Evolutionary conservation across 1,140 invertebrate genomes (phyloP).

Genomic region (Drosophila lowei): DNA sequence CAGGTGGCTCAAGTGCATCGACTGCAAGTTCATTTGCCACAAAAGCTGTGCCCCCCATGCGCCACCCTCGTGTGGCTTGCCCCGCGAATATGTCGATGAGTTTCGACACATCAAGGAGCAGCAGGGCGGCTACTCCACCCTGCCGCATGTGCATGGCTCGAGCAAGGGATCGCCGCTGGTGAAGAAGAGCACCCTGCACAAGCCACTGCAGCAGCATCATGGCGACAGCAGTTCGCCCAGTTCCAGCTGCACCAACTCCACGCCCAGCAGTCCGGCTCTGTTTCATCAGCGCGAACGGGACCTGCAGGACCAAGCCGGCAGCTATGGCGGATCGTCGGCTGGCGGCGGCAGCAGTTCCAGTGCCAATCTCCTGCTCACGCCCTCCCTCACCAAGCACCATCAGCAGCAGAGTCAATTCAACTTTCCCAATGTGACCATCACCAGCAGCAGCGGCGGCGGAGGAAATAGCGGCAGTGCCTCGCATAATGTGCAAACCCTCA

Average conservation of each 20-base stretch:
- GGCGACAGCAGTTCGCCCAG: constrained; percentile 96
- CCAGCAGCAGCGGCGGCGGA: constrained; percentile 36
- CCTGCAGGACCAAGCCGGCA: constrained; percentile 44
- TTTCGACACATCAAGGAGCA: constrained; percentile 87
- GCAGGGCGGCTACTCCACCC: constrained; percentile 84
- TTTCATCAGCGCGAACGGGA: constrained; percentile 83
- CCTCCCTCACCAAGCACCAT: constrained; percentile 58
- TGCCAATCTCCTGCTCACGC: constrained; percentile 57
- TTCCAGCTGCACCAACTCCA: constrained; percentile 97
- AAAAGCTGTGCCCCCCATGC: constrained; percentile 95
- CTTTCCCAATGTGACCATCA: constrained; percentile 88
- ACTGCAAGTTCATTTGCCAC: constrained; percentile 97
- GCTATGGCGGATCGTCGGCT: constrained; percentile 70
- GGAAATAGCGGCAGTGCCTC: no score
- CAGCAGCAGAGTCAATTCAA: constrained; percentile 90
- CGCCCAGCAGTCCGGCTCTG: constrained; percentile 96
- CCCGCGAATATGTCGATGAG: constrained; percentile 91
- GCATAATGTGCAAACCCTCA: constrained; percentile 24
- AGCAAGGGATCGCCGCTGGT: constrained; percentile 83
- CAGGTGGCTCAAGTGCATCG: constrained; percentile 93
- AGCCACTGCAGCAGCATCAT: constrained; percentile 70
- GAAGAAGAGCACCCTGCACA: constrained; percentile 46
- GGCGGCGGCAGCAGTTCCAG: constrained; percentile 73
- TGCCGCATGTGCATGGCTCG: constrained; percentile 34
- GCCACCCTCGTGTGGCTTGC: constrained; percentile 95